A percentile compares a stretch with the other conserved stretches of the same genome.
Evolutionary conservation across 1,140 invertebrate genomes (phyloP).

Genomic region (Drosophila dunni): DNA sequence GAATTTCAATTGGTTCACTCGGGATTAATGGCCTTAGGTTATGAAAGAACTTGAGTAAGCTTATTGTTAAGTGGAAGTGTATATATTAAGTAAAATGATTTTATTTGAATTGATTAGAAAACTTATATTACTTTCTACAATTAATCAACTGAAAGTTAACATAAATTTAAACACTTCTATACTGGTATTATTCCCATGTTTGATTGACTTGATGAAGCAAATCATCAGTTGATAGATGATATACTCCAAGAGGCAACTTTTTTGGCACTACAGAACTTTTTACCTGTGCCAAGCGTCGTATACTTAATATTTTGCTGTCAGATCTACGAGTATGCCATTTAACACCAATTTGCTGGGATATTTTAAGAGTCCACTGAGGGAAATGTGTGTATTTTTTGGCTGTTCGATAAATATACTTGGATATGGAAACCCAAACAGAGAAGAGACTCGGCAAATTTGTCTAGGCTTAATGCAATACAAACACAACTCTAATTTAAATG

Average conservation of each 20-base stretch:
- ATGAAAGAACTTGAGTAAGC: neutral
- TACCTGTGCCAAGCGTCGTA: slow-evolving; percentile 13
- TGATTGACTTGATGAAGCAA: neutral
- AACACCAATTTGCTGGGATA: slow-evolving; percentile 23
- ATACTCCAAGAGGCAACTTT: slow-evolving; percentile 9
- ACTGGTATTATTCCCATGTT: neutral
- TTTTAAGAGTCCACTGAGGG: slow-evolving; percentile 3
- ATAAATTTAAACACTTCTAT: neutral
- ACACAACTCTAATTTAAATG: slow-evolving; percentile 76
- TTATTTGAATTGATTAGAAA: neutral
- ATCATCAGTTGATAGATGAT: neutral
- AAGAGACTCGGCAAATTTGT: slow-evolving; percentile 55
- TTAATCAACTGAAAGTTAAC: no score
- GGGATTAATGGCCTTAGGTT: neutral
- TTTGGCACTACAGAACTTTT: slow-evolving; percentile 24
- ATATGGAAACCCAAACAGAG: slow-evolving; percentile 17
- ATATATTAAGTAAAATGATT: neutral
- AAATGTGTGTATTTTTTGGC: slow-evolving; percentile 11
- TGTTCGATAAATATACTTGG: slow-evolving; percentile 26
- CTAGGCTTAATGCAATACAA: slow-evolving; percentile 76
- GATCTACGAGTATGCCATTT: slow-evolving; percentile 5
- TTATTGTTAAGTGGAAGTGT: neutral
- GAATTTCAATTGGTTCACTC: neutral
- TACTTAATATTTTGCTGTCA: slow-evolving; percentile 20
- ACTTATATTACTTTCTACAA: no score